A percentile compares a stretch with the other conserved stretches of the same genome.
Evolutionary conservation across 35 echinoderm and acorn worm genomes (phyloP).

Genomic region (Lytechinus variegatus): DNA sequence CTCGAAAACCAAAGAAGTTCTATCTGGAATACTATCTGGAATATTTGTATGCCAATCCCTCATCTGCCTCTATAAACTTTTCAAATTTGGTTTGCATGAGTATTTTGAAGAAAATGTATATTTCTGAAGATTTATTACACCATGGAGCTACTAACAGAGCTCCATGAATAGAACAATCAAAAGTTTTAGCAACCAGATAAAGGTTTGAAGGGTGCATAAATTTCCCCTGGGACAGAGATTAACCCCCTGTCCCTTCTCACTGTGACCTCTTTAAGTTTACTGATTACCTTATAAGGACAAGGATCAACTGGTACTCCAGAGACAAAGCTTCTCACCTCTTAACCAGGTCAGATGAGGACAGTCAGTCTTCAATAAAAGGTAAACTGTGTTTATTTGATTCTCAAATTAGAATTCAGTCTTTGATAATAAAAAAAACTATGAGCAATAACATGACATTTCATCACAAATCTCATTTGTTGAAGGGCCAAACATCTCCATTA

Average conservation of each 20-base stretch:
- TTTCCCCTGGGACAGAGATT: constrained; percentile 16
- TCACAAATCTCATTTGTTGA: not conserved
- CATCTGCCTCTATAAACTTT: no score
- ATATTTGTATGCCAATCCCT: no score
- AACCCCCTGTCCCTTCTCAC: not conserved
- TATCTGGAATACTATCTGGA: no score
- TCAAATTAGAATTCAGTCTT: not conserved
- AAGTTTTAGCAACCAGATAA: not conserved
- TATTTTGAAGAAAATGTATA: no score
- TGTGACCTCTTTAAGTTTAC: not conserved
- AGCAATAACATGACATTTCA: no score
- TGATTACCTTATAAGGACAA: constrained; percentile 37
- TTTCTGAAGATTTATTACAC: no score
- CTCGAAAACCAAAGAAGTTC: no score
- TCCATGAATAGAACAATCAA: not conserved
- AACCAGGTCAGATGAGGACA: not conserved
- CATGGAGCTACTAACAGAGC: no score
- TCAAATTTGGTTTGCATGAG: no score
- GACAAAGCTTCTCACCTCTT: constrained; percentile 10
- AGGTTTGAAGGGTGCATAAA: not conserved
- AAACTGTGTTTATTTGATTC: not conserved
- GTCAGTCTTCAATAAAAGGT: not conserved
- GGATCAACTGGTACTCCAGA: not conserved
- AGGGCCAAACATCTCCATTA: not conserved
- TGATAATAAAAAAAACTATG: not conserved